Conservation (phyloP, 2,113 vertebrate species). For the Peromyscus californicus region DNA sequence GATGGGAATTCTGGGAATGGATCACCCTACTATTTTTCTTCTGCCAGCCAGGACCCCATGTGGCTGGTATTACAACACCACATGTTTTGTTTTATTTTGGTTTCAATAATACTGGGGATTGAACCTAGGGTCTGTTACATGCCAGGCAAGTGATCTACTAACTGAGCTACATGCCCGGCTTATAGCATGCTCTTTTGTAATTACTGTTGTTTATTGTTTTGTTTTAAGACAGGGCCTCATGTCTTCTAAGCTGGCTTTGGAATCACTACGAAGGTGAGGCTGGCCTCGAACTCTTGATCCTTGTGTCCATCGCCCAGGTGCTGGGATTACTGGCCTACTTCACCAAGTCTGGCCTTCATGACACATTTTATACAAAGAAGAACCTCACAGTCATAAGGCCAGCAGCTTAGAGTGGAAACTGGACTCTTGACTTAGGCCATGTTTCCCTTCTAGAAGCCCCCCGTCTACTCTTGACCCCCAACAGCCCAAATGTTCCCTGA, state of each 20-base stretch:
- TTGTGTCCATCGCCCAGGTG: background rate
- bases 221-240: background rate
- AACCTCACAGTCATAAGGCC: rapidly evolving
- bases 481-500: background rate
- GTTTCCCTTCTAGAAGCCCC: background rate
- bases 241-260: background rate
- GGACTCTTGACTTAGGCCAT: background rate
- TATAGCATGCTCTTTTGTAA: background rate
- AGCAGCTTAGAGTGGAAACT: background rate
- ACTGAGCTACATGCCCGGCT: background rate
- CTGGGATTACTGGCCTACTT: background rate
- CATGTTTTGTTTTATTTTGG: background rate
- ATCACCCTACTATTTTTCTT: too few relatives aligned
- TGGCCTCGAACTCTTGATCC: background rate
- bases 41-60: background rate
- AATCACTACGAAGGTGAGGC: background rate
- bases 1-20: too few relatives aligned
- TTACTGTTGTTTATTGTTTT: background rate
- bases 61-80: rapidly evolving
- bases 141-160: background rate
- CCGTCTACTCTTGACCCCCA: background rate
- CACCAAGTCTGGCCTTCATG: background rate
- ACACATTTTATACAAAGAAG: background rate
- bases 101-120: background rate
- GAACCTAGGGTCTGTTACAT: background rate